Percentiles rank a stretch among this genome's conserved stretches.
Evolutionary conservation across 1,140 invertebrate species (phyloP).

Genomic region (fruit fly (Drosophila melanogaster)): Release_6_plus_ISO1_MT NC_004354.4:10028501-10029000

Average conservation of each 20-base stretch:
- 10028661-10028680: conserved; percentile 49
- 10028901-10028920: neutral
- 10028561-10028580: conserved; percentile 45
- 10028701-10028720: conserved; percentile 2
- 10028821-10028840: conserved; percentile 5
- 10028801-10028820: neutral
- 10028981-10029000: neutral
- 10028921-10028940: neutral
- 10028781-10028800: neutral
- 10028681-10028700: conserved; percentile 35
- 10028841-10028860: neutral
- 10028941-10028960: neutral
- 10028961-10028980: neutral
- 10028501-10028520: conserved; percentile 14
- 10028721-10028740: neutral
- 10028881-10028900: neutral
- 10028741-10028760: neutral
- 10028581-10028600: conserved; percentile 37
- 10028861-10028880: conserved; percentile 1
- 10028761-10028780: neutral
- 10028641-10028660: conserved; percentile 41
- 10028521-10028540: neutral
- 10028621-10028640: conserved; percentile 11
- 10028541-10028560: conserved; percentile 34
- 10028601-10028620: conserved; percentile 44